Evolutionary conservation across 2,888 invertebrate genomes (phyloP).

Genomic region (Drosophila setosimentum): DNA sequence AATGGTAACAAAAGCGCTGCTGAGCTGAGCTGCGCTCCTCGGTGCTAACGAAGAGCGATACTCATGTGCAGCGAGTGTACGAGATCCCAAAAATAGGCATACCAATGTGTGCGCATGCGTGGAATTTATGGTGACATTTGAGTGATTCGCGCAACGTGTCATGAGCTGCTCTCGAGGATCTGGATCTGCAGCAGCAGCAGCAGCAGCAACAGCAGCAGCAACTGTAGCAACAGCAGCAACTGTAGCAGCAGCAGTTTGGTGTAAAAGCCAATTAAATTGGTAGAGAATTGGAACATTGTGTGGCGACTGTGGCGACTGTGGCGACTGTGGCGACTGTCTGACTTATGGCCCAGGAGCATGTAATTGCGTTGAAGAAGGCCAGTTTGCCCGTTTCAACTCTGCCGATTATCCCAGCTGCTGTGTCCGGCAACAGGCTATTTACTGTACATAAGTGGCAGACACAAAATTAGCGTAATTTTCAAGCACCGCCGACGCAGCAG

Average conservation of each 20-base stretch:
- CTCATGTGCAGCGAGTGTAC: constrained; percentile 14
- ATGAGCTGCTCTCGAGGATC: constrained; percentile 61
- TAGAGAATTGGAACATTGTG: constrained; percentile 74
- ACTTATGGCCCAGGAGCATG: constrained; percentile 64
- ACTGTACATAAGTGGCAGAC: constrained; percentile 65
- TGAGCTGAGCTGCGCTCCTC: constrained; percentile 16
- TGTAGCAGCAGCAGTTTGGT: constrained; percentile 41
- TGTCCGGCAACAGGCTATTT: constrained; percentile 42
- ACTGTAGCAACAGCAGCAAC: constrained; percentile 18
- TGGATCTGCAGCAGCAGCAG: constrained; percentile 20
- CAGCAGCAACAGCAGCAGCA: constrained; percentile 5
- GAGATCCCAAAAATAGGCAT: constrained; percentile 75
- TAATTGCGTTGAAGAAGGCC: constrained; percentile 66
- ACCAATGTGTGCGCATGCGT: constrained; percentile 81
- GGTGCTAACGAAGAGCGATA: constrained; percentile 51
- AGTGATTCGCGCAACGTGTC: constrained; percentile 79
- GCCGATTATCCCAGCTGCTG: constrained; percentile 78
- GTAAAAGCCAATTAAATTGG: constrained; percentile 77
- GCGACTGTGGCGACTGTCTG: constrained; percentile 52
- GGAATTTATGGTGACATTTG: constrained; percentile 83
- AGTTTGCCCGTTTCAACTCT: constrained; percentile 71
- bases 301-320: constrained; percentile 37
- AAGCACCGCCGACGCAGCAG: constrained; percentile 61
- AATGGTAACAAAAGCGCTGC: constrained; percentile 69
- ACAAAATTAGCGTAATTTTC: constrained; percentile 80